Evolutionary conservation across 1,140 invertebrate genomes (phyloP).

Genomic region (Orchesella cincta): DNA sequence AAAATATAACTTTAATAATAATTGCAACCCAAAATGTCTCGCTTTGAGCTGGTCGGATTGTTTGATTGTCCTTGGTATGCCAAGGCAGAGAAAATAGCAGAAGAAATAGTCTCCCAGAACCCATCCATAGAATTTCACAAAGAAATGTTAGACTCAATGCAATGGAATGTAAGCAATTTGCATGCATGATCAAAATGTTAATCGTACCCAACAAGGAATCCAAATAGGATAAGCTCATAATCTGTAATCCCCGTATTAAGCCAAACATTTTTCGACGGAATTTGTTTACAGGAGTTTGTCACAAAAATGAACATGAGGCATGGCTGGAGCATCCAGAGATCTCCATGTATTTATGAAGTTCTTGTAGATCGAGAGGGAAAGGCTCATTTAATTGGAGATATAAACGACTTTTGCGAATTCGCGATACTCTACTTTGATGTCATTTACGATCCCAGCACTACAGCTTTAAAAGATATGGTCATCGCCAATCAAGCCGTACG

Average conservation of each 20-base stretch:
- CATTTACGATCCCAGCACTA: neutral
- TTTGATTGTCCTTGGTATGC: constrained; percentile 46
- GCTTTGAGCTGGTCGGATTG: constrained; percentile 37
- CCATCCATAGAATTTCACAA: constrained; percentile 37
- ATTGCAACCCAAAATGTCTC: constrained; percentile 27
- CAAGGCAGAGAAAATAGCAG: constrained; percentile 46
- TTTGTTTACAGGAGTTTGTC: constrained; percentile 38
- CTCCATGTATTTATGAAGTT: constrained; percentile 48
- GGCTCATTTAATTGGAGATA: constrained; percentile 43
- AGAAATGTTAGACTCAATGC: constrained; percentile 35
- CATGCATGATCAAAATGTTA: neutral
- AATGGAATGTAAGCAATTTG: constrained; percentile 39
- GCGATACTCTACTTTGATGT: constrained; percentile 38
- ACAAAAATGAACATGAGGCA: constrained; percentile 39
- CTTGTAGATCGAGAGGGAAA: constrained; percentile 40
- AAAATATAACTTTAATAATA: no score
- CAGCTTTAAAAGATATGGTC: neutral
- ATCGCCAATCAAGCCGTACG: constrained; percentile 38
- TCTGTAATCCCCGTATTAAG: neutral
- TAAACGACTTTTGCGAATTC: constrained; percentile 49
- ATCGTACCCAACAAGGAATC: neutral
- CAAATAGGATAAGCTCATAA: no score
- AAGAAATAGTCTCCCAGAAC: constrained; percentile 31
- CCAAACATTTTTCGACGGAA: neutral
- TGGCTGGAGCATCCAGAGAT: constrained; percentile 42